These are phyloP conservation scores for Penelope pileata DNA, from an alignment of 2,113 vertebrate species.

Conservation along the genomic window DNA sequence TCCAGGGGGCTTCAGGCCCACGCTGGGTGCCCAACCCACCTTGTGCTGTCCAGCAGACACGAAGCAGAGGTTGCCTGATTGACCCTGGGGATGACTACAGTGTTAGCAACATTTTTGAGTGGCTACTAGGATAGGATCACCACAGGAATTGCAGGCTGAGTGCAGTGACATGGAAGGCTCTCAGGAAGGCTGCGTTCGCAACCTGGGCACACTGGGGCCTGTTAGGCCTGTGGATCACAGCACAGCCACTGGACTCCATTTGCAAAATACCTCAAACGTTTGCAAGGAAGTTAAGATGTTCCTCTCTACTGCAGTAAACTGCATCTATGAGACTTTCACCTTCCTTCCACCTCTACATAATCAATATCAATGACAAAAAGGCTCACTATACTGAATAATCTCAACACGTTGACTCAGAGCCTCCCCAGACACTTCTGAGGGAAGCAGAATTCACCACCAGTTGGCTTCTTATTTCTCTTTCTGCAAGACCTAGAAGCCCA, in stretches of 20 bases:
- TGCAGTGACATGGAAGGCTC: background rate
- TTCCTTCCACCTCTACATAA: background rate
- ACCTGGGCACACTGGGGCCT: background rate
- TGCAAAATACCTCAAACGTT: background rate
- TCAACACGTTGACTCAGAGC: background rate
- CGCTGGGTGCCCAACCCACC: background rate
- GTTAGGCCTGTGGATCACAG: background rate
- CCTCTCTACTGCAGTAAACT: background rate
- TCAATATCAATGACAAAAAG: background rate
- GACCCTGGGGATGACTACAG: background rate
- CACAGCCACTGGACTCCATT: background rate
- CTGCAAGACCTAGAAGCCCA: background rate
- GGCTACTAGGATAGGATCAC: background rate
- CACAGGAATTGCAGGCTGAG: background rate
- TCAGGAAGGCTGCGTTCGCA: background rate
- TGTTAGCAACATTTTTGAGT: background rate
- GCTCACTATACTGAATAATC: background rate
- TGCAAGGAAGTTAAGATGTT: background rate
- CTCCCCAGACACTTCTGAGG: background rate
- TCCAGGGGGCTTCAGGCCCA: rapidly evolving
- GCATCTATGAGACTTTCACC: background rate
- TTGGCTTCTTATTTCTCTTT: background rate
- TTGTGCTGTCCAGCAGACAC: background rate
- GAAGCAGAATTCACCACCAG: background rate
- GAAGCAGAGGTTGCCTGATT: background rate